These are phyloP conservation scores for Rhinogobio ventralis DNA, from an alignment of 2,797 vertebrate genomes.

Conservation along the genomic window DNA sequence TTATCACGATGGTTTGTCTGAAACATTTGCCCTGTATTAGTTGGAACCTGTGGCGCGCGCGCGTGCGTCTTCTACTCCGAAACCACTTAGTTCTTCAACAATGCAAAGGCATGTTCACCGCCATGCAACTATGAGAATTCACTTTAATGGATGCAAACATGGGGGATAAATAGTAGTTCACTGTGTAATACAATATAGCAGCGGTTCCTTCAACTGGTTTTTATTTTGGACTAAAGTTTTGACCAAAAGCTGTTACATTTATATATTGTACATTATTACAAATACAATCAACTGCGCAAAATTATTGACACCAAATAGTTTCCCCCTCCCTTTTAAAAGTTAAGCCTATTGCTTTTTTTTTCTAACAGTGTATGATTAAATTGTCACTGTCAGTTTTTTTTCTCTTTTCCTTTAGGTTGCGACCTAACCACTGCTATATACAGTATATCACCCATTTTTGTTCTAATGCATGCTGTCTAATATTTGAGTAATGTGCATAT, in stretches of 20 bases:
- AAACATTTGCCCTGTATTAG: neutral
- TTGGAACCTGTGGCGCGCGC: constrained; percentile 27
- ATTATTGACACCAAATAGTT: neutral
- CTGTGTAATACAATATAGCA: neutral
- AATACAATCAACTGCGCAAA: neutral
- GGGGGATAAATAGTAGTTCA: neutral
- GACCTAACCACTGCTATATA: neutral
- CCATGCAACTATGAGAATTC: neutral
- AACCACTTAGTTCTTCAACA: constrained; percentile 10
- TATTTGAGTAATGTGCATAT: constrained; percentile 9
- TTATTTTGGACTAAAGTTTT: neutral
- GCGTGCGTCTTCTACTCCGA: neutral
- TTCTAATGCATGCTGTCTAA: neutral
- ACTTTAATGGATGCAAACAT: neutral
- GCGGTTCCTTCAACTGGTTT: neutral
- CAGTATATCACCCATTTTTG: neutral
- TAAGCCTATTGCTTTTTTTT: neutral
- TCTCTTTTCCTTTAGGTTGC: neutral
- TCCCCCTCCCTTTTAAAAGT: neutral
- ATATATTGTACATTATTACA: neutral
- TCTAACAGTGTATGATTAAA: neutral
- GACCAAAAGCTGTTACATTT: neutral
- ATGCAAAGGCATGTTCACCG: constrained; percentile 1
- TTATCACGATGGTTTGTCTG: constrained; percentile 14
- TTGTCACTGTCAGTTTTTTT: neutral